Evolutionary conservation across 2,797 vertebrate genomes (phyloP), one percentile per base, ranked within the genome.

Genomic region (Emydoidea blandingii): DNA sequence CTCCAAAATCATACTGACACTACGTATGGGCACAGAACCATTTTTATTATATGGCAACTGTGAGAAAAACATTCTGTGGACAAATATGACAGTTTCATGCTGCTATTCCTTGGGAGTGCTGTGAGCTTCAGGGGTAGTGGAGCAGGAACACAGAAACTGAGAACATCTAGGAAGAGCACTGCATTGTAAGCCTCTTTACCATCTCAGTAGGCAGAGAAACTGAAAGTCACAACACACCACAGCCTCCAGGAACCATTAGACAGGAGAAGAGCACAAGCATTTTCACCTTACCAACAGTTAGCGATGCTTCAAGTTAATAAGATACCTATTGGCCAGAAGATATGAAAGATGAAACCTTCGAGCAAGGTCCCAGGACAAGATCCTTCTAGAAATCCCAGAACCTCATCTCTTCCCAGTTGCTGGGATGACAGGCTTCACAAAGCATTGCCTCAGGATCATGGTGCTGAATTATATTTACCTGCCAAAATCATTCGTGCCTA

Each of bases 201-300:
- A 21, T 41, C 18, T 41, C 52, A 1, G 1, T 9, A 81, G 62
- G 83, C 56, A 62, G 37, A 62, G 65, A 3, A 78, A 5, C 83
- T 57, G 79, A 37, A 59, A 27, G 29, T 21, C 15, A 5, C 21
- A 37, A 10, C 54, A 54, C 0, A 0, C 49, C 5, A 44, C 7
- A 68, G 85, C 59, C 81, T 3, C 6, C 82, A 95, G n/a, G 41
- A 89, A 18, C 47, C 29, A 56, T 11, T 29, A n/a, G 31, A 78
- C 80, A 94, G 68, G 47, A 65, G 62, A n/a, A 12, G 12, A 85
- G 29, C 37, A 50, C 37, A 50, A 90, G 85, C 1, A 86, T 14
- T 65, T 89, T 3, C 27, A 49, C 74, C 14, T 41, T 76, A 74
- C 52, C 53, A 1, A 0, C 78, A 57, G 29, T 1, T n/a, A 37